Evolutionary conservation across 2,797 vertebrate genomes (phyloP), one percentile per base, ranked within the genome.

Genomic region (Rhinogobio ventralis): DNA sequence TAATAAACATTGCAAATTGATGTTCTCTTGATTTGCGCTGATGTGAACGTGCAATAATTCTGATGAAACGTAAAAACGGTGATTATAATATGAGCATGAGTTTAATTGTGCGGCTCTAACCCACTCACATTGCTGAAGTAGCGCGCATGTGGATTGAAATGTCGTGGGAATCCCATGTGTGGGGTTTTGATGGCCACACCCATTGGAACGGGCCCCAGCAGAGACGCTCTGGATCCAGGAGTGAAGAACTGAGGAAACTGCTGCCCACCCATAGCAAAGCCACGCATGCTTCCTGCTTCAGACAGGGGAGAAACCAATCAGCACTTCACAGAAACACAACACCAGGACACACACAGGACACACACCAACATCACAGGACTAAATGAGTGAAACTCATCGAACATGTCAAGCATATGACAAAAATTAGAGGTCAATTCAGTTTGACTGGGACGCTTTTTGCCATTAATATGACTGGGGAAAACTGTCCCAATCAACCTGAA

Each of bases 191-290:
- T 94, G 81, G 96, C 93, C 88, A 98, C 96, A 33, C 97, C 96
- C 84, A 98, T 95, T 9, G 98, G 98, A 86, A 98, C 96, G 0
- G 97, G 97, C 1, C 98, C 98, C 42, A 99, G 95, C 79, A 99
- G 94, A 81, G 98, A 99, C 28, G 97, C 96, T 86, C 96, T 93
- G 5, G 96, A 91, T 28, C 96, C 96, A 15, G 97, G 92, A 5
- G 97, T 87, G 57, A 98, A 99, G 92, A 98, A 99, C 91, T 97
- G 97, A 84, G 96, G 96, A 85, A 98, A 96, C 90, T 98, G 97
- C 90, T 95, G 95, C 11, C 96, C 95, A 0, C 95, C 95, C 95
- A 99, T 96, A 72, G 91, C 96, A 92, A 96, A 96, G 88, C 93
- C 89, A 45, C 96, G 95, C 91, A 99, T 94, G 91, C 95, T 96